These are phyloP conservation scores for Drosophila paulistorum DNA, from an alignment of 1,140 invertebrate genomes.

Conservation along the genomic window DNA sequence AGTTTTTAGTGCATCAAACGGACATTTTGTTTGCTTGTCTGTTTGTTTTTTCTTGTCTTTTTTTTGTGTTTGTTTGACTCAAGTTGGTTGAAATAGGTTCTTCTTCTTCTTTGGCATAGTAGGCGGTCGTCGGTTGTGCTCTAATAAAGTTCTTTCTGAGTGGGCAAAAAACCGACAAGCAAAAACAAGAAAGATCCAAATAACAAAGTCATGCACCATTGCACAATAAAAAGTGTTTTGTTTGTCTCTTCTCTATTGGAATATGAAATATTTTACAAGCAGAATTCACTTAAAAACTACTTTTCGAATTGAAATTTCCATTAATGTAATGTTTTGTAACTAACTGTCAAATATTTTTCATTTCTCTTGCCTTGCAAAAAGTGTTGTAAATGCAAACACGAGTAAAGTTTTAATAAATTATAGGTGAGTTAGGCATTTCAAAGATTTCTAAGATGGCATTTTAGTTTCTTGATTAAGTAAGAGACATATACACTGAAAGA, in stretches of 20 bases:
- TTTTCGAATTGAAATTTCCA: not conserved
- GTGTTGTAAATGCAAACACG: too few relatives aligned
- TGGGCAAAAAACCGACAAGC: constrained; percentile 34
- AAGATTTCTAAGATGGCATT: too few relatives aligned
- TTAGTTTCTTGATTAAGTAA: too few relatives aligned
- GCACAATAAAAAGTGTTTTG: constrained; percentile 6
- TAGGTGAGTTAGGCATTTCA: too few relatives aligned
- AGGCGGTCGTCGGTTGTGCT: constrained; percentile 41
- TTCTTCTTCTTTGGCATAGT: constrained; percentile 3
- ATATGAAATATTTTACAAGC: not conserved
- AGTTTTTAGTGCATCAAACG: constrained; percentile 55
- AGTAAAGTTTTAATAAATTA: too few relatives aligned
- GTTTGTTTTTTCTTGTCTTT: constrained; percentile 8
- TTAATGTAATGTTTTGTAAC: too few relatives aligned
- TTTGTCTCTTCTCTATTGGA: not conserved
- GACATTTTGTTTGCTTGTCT: constrained; percentile 49
- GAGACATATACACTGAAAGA: too few relatives aligned
- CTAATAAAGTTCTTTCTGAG: constrained; percentile 50
- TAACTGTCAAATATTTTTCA: too few relatives aligned
- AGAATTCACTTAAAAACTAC: not conserved
- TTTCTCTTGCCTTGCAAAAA: too few relatives aligned
- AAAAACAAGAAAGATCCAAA: not conserved
- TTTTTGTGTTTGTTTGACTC: constrained; percentile 6
- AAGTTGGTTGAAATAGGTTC: constrained; percentile 27
- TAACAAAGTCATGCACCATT: constrained; percentile 9